Evolutionary conservation across 2,797 vertebrate genomes (phyloP).

Genomic region (Anisognathus igniventris): DNA sequence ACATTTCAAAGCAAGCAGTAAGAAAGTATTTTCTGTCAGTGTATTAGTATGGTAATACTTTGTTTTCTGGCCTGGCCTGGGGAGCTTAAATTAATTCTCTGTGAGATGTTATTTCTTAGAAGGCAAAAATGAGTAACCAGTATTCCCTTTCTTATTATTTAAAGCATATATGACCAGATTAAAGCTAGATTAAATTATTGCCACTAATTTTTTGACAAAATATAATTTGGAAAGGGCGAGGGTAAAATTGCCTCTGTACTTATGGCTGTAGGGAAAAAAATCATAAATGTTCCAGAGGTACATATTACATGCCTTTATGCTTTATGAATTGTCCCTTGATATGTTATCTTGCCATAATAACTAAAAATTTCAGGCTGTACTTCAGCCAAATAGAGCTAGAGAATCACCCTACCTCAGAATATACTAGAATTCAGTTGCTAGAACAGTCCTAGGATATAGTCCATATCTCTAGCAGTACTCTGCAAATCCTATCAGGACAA

Average conservation of each 20-base stretch:
- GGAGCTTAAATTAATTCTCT: not conserved
- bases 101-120: not conserved
- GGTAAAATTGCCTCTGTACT: not conserved
- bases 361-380: not conserved
- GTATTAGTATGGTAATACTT: not conserved
- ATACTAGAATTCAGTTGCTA: not conserved
- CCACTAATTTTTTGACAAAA: not conserved
- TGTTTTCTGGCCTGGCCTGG: not conserved
- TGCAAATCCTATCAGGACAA: not conserved
- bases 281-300: not conserved
- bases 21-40: not conserved
- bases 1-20: not conserved
- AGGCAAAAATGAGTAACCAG: not conserved
- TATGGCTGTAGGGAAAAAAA: not conserved
- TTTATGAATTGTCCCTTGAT: not conserved
- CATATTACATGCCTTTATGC: not conserved
- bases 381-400: not conserved
- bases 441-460: not conserved
- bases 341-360: not conserved
- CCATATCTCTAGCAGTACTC: not conserved
- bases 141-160: not conserved
- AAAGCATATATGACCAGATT: not conserved
- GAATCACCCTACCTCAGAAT: not conserved
- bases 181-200: not conserved
- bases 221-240: not conserved